A percentile compares a stretch with the other conserved stretches of the same genome.
These are phyloP conservation scores for Heteropelma amictum DNA, from an alignment of 2,888 invertebrate species.

Conservation along the genomic window DNA sequence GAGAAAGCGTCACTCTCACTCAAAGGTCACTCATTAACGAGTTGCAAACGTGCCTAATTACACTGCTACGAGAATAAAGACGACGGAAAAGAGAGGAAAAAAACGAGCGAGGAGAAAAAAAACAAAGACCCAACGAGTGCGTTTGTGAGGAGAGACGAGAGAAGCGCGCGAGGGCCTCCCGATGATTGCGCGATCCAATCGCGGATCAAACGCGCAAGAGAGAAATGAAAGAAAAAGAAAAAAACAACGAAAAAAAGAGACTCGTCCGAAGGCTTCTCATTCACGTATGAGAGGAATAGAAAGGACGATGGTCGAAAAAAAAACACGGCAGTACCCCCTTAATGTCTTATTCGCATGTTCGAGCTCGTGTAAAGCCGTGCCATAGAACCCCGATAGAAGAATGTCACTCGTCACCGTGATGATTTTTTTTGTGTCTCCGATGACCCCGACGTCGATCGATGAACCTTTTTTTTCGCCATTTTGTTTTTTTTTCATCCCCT, in stretches of 20 bases:
- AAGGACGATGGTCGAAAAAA: constrained; percentile 14
- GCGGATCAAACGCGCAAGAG: no score
- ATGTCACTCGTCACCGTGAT: no score
- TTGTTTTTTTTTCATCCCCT: background rate
- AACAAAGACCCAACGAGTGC: constrained; percentile 40
- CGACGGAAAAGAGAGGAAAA: constrained; percentile 14
- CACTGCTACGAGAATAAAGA: constrained; percentile 8
- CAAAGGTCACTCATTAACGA: constrained; percentile 36
- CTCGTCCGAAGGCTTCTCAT: no score
- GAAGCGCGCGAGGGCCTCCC: constrained; percentile 29
- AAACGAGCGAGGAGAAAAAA: constrained; percentile 21
- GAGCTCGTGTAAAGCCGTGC: background rate
- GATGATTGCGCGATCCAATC: constrained; percentile 25
- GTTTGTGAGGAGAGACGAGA: constrained; percentile 43
- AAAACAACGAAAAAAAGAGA: no score
- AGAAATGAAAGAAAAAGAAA: no score
- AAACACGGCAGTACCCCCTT: background rate
- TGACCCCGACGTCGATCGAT: constrained; percentile 30
- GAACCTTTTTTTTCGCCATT: constrained; percentile 9
- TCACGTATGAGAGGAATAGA: constrained; percentile 13
- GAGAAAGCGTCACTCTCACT: constrained; percentile 44
- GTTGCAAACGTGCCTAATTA: constrained; percentile 29
- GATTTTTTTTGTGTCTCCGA: no score
- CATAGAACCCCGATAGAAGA: background rate
- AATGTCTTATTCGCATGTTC: constrained; percentile 50